Evolutionary conservation across 2,888 invertebrate species (phyloP), one percentile per base, ranked within the genome.

Genomic region (Ommatoiulus sabulosus): DNA sequence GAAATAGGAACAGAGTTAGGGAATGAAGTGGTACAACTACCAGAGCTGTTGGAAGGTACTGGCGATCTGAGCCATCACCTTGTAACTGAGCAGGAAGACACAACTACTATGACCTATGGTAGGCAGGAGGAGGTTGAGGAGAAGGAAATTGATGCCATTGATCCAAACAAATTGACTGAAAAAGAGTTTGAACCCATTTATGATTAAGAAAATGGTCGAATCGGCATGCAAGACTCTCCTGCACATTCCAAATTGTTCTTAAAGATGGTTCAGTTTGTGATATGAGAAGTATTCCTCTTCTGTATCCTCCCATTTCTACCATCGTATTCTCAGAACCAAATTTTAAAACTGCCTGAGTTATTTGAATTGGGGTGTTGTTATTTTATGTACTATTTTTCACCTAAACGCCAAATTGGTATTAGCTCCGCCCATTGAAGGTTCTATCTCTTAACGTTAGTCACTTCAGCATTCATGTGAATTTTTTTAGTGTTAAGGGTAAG

Each of bases 171-270:
- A 35, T 84, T 90, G 35, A 89, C 89, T n/a, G 90, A 90, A 87
- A 90, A 90, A 87, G 90, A 90, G 84, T 90, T 90, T 90, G 90
- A 90, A 63, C 90, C 90, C 7, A 90, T 90, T 86, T 90, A 90
- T 89, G 90, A 90, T 86, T 89, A 44, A 52, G 15, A 15, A 15
- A 15, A 52, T 0, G 3, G 7, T 52, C 15, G 15, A 4, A 4
- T 52, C 15, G 15, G 10, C 10, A 52, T 15, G 17, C 52, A 52
- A 15, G 15, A 52, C 48, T 12, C 12, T 48, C 52, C 52, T 52
- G 52, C 52, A 52, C 52, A 52, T 52, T 52, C 52, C 52, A 15
- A 52, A 52, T 15, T 15, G 52, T 0, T 52, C 35, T 35, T 52
- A 10, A 46, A 2, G 8, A 0, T 52, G 52, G 0, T 15, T 2